Percentiles rank a stretch among this genome's conserved stretches.
Conservation (phyloP, 2,113 vertebrate species). For the Cyanistes caeruleus region DNA sequence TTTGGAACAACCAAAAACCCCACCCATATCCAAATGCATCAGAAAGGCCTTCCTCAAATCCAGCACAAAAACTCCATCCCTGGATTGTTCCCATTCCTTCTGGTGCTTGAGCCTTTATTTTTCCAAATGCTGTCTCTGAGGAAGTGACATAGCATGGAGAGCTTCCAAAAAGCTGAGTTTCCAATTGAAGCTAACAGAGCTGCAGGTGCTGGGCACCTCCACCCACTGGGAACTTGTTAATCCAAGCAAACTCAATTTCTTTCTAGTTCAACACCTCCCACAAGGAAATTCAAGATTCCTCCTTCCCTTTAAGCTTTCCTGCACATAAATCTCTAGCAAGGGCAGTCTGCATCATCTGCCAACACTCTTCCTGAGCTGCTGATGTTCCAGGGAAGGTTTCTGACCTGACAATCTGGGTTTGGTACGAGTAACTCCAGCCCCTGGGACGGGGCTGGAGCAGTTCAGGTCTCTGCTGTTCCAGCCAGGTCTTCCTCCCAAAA, state of each 20-base stretch:
- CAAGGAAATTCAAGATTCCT: background rate
- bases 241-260: background rate
- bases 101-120: background rate
- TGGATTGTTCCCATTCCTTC: background rate
- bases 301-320: background rate
- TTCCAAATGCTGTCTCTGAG: background rate
- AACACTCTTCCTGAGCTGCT: background rate
- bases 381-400: background rate
- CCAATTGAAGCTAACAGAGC: background rate
- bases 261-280: constrained; percentile 24
- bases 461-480: background rate
- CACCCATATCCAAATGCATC: background rate
- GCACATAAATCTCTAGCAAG: background rate
- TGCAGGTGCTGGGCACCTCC: constrained; percentile 19
- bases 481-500: background rate
- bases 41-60: background rate
- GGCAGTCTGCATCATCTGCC: background rate
- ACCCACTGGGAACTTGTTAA: background rate
- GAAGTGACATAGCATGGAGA: background rate
- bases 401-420: background rate
- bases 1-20: background rate
- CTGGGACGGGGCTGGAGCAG: background rate
- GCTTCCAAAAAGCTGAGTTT: background rate
- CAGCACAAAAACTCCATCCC: background rate
- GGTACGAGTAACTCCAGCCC: rapidly evolving